Conservation (phyloP, 1,140 invertebrate species). For the Gyrodactylus salaris region DNA sequence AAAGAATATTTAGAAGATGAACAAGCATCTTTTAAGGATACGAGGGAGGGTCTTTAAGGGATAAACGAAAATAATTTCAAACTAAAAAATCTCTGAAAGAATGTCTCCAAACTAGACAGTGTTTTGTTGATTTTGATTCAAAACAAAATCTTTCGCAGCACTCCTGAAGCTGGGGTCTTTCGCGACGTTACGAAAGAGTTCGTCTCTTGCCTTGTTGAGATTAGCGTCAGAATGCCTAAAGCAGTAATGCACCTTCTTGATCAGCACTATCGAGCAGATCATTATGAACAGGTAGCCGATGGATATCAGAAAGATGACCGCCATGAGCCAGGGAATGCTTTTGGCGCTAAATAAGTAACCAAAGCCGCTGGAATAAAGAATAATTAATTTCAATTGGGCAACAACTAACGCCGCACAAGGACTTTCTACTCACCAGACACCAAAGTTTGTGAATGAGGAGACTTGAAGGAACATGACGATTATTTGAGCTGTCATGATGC, state of each 20-base stretch:
- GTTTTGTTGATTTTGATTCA: too few relatives aligned
- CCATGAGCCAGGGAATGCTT: not conserved
- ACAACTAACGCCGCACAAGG: not conserved
- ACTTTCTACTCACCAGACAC: not conserved
- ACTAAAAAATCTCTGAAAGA: too few relatives aligned
- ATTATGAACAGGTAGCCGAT: not conserved
- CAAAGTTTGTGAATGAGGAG: not conserved
- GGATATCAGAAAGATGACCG: not conserved
- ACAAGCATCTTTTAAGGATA: too few relatives aligned
- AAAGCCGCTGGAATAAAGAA: not conserved
- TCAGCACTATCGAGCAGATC: not conserved
- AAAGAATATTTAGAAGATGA: too few relatives aligned
- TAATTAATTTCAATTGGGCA: not conserved
- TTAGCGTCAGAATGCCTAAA: not conserved
- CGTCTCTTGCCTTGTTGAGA: not conserved
- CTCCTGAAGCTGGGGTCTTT: not conserved
- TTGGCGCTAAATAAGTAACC: not conserved
- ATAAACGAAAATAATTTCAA: too few relatives aligned
- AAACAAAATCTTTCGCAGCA: not conserved
- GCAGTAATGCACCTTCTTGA: not conserved
- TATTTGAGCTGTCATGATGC: not conserved
- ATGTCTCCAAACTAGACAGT: too few relatives aligned
- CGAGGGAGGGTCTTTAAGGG: too few relatives aligned
- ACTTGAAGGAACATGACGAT: not conserved
- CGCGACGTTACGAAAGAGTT: not conserved